Evolutionary conservation across 1,140 invertebrate genomes (phyloP).

Genomic region (Hesperophylax magnus): DNA sequence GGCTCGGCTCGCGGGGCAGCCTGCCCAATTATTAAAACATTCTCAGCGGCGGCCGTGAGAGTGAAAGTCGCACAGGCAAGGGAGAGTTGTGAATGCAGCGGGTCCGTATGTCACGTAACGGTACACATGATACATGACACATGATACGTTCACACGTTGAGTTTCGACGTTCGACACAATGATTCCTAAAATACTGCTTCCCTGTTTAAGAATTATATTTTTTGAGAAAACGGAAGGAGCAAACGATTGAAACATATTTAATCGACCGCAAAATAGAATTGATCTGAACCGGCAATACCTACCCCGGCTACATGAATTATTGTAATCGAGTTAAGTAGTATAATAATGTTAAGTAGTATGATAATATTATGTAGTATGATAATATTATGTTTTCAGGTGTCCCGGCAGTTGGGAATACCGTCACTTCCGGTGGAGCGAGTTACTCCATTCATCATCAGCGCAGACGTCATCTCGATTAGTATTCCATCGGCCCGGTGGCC

Average conservation of each 20-base stretch:
- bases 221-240: too few species aligned
- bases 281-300: too few species aligned
- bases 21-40: constrained; percentile 26
- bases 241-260: too few species aligned
- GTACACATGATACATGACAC: neutral
- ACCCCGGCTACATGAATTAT: too few species aligned
- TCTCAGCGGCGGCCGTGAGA: constrained; percentile 25
- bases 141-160: too few species aligned
- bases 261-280: too few species aligned
- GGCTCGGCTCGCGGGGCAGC: neutral
- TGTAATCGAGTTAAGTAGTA: neutral
- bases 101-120: constrained; percentile 18
- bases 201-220: too few species aligned
- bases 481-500: constrained; percentile 16
- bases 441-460: constrained; percentile 20
- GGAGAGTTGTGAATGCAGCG: constrained; percentile 24
- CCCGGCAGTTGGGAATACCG: neutral
- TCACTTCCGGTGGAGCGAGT: constrained; percentile 23
- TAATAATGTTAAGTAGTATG: neutral
- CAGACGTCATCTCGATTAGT: constrained; percentile 35
- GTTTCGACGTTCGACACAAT: too few species aligned
- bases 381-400: constrained; percentile 6
- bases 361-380: too few species aligned
- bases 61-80: constrained; percentile 30
- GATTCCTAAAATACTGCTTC: too few species aligned